Evolutionary conservation across 2,113 vertebrate genomes (phyloP), one percentile per base, ranked within the genome.

Genomic region (Corythornis vintsioides): DNA sequence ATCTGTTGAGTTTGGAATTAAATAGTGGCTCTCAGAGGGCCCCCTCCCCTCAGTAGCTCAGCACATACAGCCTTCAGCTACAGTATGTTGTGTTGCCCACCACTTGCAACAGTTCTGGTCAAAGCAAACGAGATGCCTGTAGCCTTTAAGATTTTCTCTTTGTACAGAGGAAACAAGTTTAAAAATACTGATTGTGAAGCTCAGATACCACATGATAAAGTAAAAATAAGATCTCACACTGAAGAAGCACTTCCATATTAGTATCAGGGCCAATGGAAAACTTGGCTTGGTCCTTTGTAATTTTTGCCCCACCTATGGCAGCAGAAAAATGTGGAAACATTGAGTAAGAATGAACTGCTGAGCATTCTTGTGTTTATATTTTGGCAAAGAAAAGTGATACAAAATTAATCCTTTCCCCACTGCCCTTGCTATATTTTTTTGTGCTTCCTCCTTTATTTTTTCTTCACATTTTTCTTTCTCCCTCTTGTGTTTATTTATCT

Each of bases 231-330:
- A 25, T 66, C 55, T 74, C 40, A 29, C 50, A 67, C 35, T 86
- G 70, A 61, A 88, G 88, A 63, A 89, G 31, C 57, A 35, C 89
- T 92, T 93, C 88, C 77, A 61, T 83, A 31, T 88, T 95, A 89
- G 52, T 83, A 57, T 59, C 69, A 86, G 69, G 43, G 79, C 86
- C 86, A 96, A 64, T 83, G 81, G 92, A 94, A 97, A 96, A 61
- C 91, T 95, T 97, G 94, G 89, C 95, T 94, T 1, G 0, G 1
- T 35, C 38, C 42, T 88, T 93, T 93, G 93, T 94, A 88, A 42
- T 89, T 93, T 95, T 88, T 91, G 95, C 95, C 81, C 90, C 94
- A 93, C 95, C 96, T 95, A 94, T 89, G 94, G 87, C 67, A 93
- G 91, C 56, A 94, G 88, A 94, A 94, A 96, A 94, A 94, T 96